phyloP scores from a whole-genome alignment of 2,113 vertebrate genomes.

The Hemicordylus capensis region DNA sequence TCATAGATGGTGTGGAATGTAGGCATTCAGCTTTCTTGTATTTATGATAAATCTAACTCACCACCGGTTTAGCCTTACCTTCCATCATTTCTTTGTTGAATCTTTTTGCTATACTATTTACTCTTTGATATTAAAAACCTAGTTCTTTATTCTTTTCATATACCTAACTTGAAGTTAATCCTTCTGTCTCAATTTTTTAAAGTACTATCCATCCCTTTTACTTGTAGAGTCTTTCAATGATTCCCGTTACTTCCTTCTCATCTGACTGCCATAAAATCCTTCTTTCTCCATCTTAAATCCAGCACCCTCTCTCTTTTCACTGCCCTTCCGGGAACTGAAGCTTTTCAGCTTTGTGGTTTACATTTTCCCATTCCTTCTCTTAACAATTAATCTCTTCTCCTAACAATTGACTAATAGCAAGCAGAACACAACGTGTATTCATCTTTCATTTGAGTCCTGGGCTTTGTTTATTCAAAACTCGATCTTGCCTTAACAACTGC shows the following conservation, averaged over 20 bases:
- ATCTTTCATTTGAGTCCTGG: background rate
- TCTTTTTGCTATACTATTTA: background rate
- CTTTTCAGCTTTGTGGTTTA: background rate
- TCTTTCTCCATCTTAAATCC: background rate
- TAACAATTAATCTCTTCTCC: background rate
- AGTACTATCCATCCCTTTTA: background rate
- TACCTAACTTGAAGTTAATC: background rate
- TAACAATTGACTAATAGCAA: background rate
- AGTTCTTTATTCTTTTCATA: background rate
- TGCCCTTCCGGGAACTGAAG: background rate
- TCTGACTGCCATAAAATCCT: background rate
- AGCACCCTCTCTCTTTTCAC: background rate
- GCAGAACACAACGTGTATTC: background rate
- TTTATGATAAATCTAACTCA: background rate
- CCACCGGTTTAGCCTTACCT: background rate
- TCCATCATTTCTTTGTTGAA: background rate
- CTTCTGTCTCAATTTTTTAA: background rate
- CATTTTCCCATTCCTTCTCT: background rate
- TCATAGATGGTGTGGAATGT: background rate
- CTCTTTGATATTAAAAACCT: background rate
- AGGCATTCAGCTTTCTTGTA: background rate
- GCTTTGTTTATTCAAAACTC: background rate
- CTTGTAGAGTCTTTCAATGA: background rate
- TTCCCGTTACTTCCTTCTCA: background rate
- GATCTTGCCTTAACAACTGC: conserved; percentile 2